Evolutionary conservation across 2,113 vertebrate genomes (phyloP).

Genomic region (Camelus bactrianus): DNA sequence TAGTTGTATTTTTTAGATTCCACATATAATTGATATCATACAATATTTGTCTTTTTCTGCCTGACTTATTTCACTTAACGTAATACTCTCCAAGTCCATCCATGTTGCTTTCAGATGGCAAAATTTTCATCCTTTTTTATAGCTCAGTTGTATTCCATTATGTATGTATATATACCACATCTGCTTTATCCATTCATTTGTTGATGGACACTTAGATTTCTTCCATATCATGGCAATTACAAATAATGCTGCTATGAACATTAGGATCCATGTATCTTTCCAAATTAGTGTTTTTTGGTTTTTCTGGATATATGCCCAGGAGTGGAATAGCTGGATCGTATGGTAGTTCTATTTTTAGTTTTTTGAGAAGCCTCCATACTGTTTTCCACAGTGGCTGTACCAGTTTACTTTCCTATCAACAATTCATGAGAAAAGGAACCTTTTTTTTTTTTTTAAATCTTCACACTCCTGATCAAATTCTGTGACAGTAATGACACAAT

Average conservation of each 20-base stretch:
- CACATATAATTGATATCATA: not conserved
- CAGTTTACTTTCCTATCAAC: not conserved
- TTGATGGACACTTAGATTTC: not conserved
- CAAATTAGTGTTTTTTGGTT: not conserved
- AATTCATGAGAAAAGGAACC: not conserved
- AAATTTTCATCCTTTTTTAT: not conserved
- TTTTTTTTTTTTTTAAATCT: not conserved
- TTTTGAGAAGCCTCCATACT: not conserved
- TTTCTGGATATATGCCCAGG: not conserved
- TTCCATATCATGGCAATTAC: not conserved
- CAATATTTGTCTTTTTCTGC: not conserved
- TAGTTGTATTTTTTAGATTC: not conserved
- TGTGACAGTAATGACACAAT: not conserved
- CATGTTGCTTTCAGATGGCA: not conserved
- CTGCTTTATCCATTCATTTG: not conserved
- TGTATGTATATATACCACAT: not conserved
- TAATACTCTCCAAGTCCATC: not conserved
- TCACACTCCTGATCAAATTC: not conserved
- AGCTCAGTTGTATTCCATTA: not conserved
- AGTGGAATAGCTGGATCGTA: not conserved
- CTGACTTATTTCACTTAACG: not conserved
- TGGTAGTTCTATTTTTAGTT: not conserved
- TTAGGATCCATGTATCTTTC: not conserved
- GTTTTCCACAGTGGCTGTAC: not conserved
- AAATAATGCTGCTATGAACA: not conserved